Conservation (phyloP, 30 jellyfish, hydroid and myxozoan species). For the Aurelia coerulea region DNA sequence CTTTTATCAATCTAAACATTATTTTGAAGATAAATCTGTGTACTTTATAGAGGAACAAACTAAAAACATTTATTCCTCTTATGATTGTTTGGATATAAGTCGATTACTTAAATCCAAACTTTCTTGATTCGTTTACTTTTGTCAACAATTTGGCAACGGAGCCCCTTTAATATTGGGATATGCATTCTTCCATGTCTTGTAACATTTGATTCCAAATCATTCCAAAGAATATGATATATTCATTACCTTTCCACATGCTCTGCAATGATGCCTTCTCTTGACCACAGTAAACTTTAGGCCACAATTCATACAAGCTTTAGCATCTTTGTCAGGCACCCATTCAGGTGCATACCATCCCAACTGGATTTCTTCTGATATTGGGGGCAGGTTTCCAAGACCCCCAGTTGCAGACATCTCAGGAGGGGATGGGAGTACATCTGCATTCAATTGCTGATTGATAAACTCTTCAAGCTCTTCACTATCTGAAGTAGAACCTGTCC, state of each 20-base stretch:
- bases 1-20: too few species aligned
- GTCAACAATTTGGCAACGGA: too few species aligned
- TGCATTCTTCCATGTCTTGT: not conserved
- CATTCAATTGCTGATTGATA: conserved; percentile 46
- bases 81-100: too few species aligned
- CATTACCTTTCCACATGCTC: conserved; percentile 98
- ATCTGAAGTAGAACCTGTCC: conserved; percentile 73
- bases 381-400: conserved; percentile 31
- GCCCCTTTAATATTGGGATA: not conserved
- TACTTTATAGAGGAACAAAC: not conserved
- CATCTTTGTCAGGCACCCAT: conserved; percentile 96
- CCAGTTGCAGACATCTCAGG: conserved; percentile 18
- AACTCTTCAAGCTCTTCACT: conserved; percentile 82
- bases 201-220: not conserved
- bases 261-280: conserved; percentile 94
- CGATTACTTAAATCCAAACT: too few species aligned
- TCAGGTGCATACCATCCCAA: conserved; percentile 95
- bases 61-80: not conserved
- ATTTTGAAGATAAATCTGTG: too few species aligned
- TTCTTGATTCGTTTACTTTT: too few species aligned
- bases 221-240: not conserved
- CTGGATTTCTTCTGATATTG: conserved; percentile 32
- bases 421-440: conserved; percentile 5
- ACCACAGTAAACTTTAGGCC: conserved; percentile 84
- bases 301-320: conserved; percentile 88